phyloP scores from a whole-genome alignment of 2,888 invertebrate species.

The Parapristionchus giblindavisi region DNA sequence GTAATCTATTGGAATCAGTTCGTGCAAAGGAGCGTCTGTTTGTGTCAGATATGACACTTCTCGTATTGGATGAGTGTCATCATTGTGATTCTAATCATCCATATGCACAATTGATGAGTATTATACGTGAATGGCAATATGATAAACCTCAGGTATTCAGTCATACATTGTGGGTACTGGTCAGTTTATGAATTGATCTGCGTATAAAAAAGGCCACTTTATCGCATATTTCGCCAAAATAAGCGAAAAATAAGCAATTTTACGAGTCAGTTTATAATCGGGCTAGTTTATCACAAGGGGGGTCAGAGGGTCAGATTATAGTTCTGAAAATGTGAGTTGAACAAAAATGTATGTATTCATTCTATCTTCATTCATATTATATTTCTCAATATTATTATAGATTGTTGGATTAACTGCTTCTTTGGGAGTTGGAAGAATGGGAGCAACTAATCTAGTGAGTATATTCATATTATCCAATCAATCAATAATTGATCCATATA shows the following conservation, averaged over 20 bases:
- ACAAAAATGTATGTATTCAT: not conserved
- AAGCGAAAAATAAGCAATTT: too few relatives aligned
- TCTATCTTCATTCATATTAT: not conserved
- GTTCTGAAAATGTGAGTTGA: not conserved
- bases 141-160: constrained; percentile 44
- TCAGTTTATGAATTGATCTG: too few relatives aligned
- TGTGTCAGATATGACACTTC: constrained; percentile 61
- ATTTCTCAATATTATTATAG: constrained; percentile 36
- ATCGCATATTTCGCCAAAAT: too few relatives aligned
- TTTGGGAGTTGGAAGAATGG: constrained; percentile 49
- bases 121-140: constrained; percentile 9
- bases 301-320: not conserved
- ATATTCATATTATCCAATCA: not conserved
- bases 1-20: constrained; percentile 60
- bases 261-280: too few relatives aligned
- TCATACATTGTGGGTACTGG: constrained; percentile 39
- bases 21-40: constrained; percentile 58
- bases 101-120: constrained; percentile 28
- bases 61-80: constrained; percentile 67
- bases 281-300: not conserved
- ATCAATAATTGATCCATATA: not conserved
- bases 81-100: constrained; percentile 42
- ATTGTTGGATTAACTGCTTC: constrained; percentile 59
- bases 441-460: constrained; percentile 4
- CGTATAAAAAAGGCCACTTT: too few relatives aligned